Base-by-base conservation (phyloP, 1,140 invertebrate genomes). In the Aphelinus certus region DNA sequence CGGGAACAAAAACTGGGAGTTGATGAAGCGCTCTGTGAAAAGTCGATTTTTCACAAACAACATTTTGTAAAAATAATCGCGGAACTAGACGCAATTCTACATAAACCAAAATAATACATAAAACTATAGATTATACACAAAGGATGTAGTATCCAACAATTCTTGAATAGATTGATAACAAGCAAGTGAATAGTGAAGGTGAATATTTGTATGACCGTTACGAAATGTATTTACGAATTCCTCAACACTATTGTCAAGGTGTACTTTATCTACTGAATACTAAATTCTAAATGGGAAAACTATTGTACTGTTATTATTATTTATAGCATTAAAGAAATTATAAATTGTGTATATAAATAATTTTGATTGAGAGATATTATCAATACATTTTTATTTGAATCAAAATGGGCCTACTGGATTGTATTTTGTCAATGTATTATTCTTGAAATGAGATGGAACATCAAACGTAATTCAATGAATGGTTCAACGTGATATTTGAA, bases 21-120 rank as follows among this genome's bases (percentile, higher is more conserved):
- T 55, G 62, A 66, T 71, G 43, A 60, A n/a, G 10, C 6, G 68
- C 63, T 53, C 70, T 51, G 73, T 75, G 73, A 66, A 71, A 75
- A 75, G 65, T 65, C 7, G 45, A 71, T 71, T 75, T 75, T 75
- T 75, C 73, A 75, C 68, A 71, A 66, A 45, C 58, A 51, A 66
- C 68, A 75, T 75, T 75, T 75, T 75, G 68, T 75, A 75, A 75
- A 75, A 71, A 75, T 63, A 64, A 64, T 75, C 5, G 73, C 66
- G 72, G 70, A 42, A 68, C 1, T 75, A 69, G 70, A 60, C 55
- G 73, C 73, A 58, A 55, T 66, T 75, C 46, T 71, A 55, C 7
- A 71, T 65, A 75, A 66, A 75, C 42, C 58, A 60, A 61, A 75
- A 75, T 46, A 64, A 69, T 46, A 62, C 64, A 69, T 68, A 69